Conservation (phyloP, 2,797 vertebrate genomes). For the Gymnothorax reevesii region DNA sequence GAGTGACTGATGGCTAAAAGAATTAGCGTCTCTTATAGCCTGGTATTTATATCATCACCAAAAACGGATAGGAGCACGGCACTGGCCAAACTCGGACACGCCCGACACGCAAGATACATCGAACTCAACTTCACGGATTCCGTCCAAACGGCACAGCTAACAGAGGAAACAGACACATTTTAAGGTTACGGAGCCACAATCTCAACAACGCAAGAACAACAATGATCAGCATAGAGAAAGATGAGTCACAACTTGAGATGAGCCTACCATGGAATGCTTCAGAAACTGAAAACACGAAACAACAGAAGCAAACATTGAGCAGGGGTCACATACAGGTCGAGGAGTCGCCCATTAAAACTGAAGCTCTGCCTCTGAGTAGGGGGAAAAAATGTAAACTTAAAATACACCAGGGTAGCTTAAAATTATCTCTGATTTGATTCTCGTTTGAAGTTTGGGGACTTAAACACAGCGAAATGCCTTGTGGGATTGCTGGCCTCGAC, state of each 20-base stretch:
- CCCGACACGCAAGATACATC: slow-evolving; percentile 42
- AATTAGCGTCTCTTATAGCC: slow-evolving; percentile 44
- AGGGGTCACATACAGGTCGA: slow-evolving; percentile 47
- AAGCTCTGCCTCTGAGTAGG: background rate
- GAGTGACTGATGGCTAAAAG: slow-evolving; percentile 52
- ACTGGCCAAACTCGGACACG: slow-evolving; percentile 50
- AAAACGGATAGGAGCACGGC: slow-evolving; percentile 58
- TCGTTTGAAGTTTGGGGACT: background rate
- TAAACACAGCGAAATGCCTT: background rate
- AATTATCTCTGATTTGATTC: background rate
- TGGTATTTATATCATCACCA: background rate
- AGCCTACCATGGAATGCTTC: slow-evolving; percentile 62
- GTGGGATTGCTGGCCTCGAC: too few species aligned
- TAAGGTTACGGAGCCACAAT: slow-evolving; percentile 48
- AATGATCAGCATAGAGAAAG: slow-evolving; percentile 53
- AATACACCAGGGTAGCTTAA: too few species aligned
- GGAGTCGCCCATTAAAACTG: slow-evolving; percentile 20
- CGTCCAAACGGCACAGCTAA: slow-evolving; percentile 64
- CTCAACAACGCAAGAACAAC: slow-evolving; percentile 52
- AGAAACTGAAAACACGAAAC: slow-evolving; percentile 30
- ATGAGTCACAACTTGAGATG: slow-evolving; percentile 59
- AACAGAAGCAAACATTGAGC: slow-evolving; percentile 26
- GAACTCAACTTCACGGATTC: slow-evolving; percentile 60
- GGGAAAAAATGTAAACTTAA: too few species aligned
- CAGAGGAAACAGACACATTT: slow-evolving; percentile 59